Evolutionary conservation across 2,797 vertebrate genomes (phyloP).

Genomic region (Squalus acanthias): DNA sequence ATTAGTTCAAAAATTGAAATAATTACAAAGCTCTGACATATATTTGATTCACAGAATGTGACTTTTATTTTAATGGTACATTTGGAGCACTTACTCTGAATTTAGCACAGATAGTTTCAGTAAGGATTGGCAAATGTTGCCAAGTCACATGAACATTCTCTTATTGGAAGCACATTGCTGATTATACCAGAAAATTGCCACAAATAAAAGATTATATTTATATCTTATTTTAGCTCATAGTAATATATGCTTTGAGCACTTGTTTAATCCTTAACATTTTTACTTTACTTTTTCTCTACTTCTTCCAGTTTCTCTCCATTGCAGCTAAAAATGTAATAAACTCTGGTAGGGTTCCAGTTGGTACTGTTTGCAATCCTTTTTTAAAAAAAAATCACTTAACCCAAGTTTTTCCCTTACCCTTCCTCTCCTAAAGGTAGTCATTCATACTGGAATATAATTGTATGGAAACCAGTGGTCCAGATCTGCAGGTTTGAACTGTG

Average conservation of each 20-base stretch:
- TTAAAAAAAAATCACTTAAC: background rate
- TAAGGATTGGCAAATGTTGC: background rate
- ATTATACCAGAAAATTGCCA: constrained; percentile 24
- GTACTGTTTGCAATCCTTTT: background rate
- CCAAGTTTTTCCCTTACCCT: background rate
- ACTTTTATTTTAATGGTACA: background rate
- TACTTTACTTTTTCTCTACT: background rate
- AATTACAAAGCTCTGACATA: constrained; percentile 29
- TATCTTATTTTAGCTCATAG: background rate
- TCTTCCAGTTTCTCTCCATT: background rate
- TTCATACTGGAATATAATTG: background rate
- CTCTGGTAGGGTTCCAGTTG: background rate
- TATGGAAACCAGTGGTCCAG: background rate
- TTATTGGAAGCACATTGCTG: constrained; percentile 16
- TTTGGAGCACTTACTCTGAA: constrained; percentile 5
- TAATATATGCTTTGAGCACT: background rate
- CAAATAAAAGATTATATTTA: constrained; percentile 16
- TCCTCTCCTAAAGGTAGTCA: background rate
- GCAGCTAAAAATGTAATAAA: background rate
- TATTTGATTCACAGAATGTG: constrained; percentile 22
- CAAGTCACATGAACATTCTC: background rate
- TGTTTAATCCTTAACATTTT: background rate
- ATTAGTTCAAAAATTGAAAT: constrained; percentile 28
- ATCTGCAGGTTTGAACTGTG: background rate
- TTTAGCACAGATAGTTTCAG: constrained; percentile 24